These are phyloP conservation scores for Calcarius lapponicus DNA, from an alignment of 2,797 vertebrate genomes.

Conservation along the genomic window DNA sequence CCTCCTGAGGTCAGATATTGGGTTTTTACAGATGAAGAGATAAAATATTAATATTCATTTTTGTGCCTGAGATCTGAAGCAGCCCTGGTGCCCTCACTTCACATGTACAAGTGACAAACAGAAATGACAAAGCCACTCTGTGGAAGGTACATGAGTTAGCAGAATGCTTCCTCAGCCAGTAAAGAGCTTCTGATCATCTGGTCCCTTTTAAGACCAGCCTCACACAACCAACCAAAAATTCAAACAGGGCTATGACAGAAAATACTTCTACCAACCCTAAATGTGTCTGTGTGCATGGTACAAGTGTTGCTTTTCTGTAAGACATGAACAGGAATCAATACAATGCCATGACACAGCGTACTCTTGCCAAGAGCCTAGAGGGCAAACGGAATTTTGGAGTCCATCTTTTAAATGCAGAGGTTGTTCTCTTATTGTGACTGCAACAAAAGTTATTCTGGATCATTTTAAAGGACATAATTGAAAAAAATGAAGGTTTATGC, in stretches of 20 bases:
- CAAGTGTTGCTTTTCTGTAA: background rate
- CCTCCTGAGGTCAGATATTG: background rate
- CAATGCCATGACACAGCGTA: rapidly evolving
- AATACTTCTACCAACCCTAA: background rate
- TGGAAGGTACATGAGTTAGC: rapidly evolving
- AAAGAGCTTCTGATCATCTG: background rate
- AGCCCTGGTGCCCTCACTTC: background rate
- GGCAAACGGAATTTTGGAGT: background rate
- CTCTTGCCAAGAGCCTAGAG: background rate
- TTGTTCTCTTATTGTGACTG: background rate
- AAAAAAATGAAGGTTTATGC: background rate
- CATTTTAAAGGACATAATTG: background rate
- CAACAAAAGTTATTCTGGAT: background rate
- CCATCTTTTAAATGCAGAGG: background rate
- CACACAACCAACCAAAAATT: background rate
- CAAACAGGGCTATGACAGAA: background rate
- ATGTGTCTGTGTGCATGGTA: background rate
- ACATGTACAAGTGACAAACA: background rate
- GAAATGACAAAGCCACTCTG: rapidly evolving
- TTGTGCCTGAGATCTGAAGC: background rate
- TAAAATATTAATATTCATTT: background rate
- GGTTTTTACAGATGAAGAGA: background rate
- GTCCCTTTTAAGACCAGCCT: background rate
- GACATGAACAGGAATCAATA: background rate
- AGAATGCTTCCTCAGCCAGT: background rate